A percentile compares a stretch with the other conserved stretches of the same genome.
Evolutionary conservation across 2,888 invertebrate genomes (phyloP).

Genomic region (Trilocha varians): DNA sequence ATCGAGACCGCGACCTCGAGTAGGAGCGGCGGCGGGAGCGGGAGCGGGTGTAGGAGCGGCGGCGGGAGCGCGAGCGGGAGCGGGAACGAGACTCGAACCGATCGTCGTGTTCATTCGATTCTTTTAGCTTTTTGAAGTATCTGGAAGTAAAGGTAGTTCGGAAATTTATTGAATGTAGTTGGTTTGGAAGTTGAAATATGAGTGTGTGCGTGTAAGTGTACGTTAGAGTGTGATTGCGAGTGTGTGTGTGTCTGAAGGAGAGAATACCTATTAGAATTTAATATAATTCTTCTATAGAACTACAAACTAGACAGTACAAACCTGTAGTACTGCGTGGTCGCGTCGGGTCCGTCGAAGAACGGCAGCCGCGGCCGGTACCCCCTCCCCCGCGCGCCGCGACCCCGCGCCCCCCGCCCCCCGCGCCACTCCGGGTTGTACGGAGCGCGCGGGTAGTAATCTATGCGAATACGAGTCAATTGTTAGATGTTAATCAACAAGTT

Average conservation of each 20-base stretch:
- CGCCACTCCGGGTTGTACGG: slow-evolving; percentile 37
- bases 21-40: slow-evolving; percentile 34
- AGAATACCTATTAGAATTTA: too few species aligned
- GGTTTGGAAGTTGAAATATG: too few species aligned
- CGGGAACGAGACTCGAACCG: slow-evolving; percentile 24
- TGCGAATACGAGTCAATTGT: too few species aligned
- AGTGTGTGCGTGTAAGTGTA: too few species aligned
- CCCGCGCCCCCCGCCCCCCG: slow-evolving; percentile 27
- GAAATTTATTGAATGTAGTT: too few species aligned
- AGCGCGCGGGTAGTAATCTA: slow-evolving; percentile 48
- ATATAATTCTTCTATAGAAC: too few species aligned
- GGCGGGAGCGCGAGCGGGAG: slow-evolving; percentile 15
- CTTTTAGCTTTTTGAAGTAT: slow-evolving; percentile 55
- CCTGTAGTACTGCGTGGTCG: slow-evolving; percentile 55
- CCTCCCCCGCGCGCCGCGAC: slow-evolving; percentile 21
- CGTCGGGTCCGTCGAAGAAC: slow-evolving; percentile 59
- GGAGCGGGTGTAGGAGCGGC: slow-evolving; percentile 33
- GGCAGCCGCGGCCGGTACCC: slow-evolving; percentile 40
- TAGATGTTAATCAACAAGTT: too few species aligned
- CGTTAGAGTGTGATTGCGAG: too few species aligned
- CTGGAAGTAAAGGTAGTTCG: slow-evolving; percentile 12
- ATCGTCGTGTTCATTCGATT: slow-evolving; percentile 64
- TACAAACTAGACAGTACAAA: slow-evolving; percentile 15
- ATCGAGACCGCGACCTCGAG: slow-evolving; percentile 38
- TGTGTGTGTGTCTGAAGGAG: too few species aligned